A percentile compares a stretch with the other conserved stretches of the same genome.
Conservation (phyloP, 2,888 invertebrate genomes). For the Phyllotreta cruciferae region DNA sequence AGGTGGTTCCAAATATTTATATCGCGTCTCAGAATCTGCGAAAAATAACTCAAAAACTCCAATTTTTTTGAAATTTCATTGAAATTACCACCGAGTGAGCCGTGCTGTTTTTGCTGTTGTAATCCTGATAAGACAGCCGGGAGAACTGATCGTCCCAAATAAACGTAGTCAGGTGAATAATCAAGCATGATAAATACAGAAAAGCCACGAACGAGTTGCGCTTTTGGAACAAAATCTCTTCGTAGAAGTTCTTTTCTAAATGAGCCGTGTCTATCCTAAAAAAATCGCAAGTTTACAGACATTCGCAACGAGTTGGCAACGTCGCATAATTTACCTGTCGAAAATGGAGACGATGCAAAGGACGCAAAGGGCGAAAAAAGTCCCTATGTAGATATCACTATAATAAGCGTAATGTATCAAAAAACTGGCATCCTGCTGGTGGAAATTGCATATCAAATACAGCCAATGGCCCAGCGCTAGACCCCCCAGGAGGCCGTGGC, state of each 20-base stretch:
- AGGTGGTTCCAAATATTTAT: slow-evolving; percentile 69
- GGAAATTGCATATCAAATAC: slow-evolving; percentile 64
- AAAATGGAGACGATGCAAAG: slow-evolving; percentile 67
- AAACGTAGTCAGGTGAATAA: slow-evolving; percentile 54
- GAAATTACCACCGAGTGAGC: background rate
- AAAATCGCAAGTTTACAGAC: slow-evolving; percentile 30
- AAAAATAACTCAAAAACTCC: slow-evolving; percentile 17
- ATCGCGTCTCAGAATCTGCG: slow-evolving; percentile 64
- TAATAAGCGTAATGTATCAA: slow-evolving; percentile 56
- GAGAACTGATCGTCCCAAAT: slow-evolving; percentile 55
- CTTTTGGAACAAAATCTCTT: slow-evolving; percentile 50
- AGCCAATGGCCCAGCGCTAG: slow-evolving; percentile 67
- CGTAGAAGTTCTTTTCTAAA: slow-evolving; percentile 48
- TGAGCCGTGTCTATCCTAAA: slow-evolving; percentile 57
- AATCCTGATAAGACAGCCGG: slow-evolving; percentile 45
- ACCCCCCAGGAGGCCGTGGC: slow-evolving; percentile 68
- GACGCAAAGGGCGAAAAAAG: slow-evolving; percentile 67
- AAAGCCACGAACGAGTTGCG: slow-evolving; percentile 53
- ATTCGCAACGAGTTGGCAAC: background rate
- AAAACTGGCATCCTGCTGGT: slow-evolving; percentile 54
- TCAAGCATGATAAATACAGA: slow-evolving; percentile 53
- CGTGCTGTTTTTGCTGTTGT: slow-evolving; percentile 30
- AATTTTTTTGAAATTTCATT: background rate
- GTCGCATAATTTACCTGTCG: slow-evolving; percentile 62
- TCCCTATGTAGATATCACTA: slow-evolving; percentile 56